Conservation (phyloP, 2,888 invertebrate species). For the Pterostichus niger region DNA sequence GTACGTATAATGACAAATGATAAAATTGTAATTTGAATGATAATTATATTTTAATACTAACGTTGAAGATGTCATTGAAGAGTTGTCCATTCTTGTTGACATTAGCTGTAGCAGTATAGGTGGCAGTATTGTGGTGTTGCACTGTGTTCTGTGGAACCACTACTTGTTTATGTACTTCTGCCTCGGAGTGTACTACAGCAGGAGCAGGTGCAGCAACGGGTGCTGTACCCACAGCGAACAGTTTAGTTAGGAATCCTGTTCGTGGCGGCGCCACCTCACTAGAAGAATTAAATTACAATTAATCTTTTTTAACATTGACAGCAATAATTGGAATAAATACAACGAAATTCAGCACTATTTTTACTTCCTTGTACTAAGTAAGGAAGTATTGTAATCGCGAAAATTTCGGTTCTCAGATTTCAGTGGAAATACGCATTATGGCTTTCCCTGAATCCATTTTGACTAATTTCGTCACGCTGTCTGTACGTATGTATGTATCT, state of each 20-base stretch:
- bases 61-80: constrained; percentile 83
- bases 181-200: constrained; percentile 6
- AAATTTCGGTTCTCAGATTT: no score
- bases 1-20: no score
- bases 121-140: constrained; percentile 68
- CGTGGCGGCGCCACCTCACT: constrained; percentile 26
- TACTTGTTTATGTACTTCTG: constrained; percentile 15
- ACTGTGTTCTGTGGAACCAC: neutral
- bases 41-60: constrained; percentile 74
- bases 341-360: neutral
- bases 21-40: no score
- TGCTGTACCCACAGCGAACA: neutral
- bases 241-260: neutral
- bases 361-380: no score
- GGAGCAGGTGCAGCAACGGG: constrained; percentile 38
- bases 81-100: constrained; percentile 71
- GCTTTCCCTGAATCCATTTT: no score
- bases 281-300: neutral
- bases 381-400: no score
- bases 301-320: neutral
- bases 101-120: constrained; percentile 72
- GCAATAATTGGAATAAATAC: neutral
- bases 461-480: no score
- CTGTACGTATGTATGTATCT: no score
- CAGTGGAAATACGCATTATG: no score